Evolutionary conservation across 1,140 invertebrate genomes (phyloP), one percentile per base, ranked within the genome.

Genomic region (Ceratosolen fusciceps): DNA sequence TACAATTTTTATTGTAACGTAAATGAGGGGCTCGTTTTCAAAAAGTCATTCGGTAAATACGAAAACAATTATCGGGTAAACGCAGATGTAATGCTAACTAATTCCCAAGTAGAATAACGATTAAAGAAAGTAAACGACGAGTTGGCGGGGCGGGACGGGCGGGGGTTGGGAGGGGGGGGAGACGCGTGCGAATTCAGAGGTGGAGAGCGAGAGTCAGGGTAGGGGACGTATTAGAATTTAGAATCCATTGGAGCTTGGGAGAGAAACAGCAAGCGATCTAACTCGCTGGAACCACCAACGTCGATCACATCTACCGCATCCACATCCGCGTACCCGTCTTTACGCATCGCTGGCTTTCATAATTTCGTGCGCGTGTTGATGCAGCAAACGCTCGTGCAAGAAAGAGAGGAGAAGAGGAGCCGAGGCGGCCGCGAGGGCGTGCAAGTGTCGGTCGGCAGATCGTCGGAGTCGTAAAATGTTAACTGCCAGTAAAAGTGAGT

Each of bases 401-500:
- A 56, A 39, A 31, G n/a, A 67, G 47, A 56, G 49, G 71, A 58
- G 43, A 39, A 31, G n/a, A 67, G 47, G 58, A 52, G 71, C 49
- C 39, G 58, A 72, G 24, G 29, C 52, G 67, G 68, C 29, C 14
- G 65, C 14, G 60, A 49, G 43, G 54, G 65, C 26, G 74, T 72
- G 43, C 37, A 65, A 68, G 76, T 52, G 43, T 43, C 52, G 74
- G 58, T 29, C 52, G 54, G 72, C 71, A 72, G 67, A 67, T 79
- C 77, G 77, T 79, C 72, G 7, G 71, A 74, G 58, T 90, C 89
- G 88, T 90, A 90, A 90, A 90, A 90, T 86, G 85, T 90, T 90
- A 90, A 90, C 87, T 89, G 88, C 86, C 85, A 89, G 88, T 90
- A 90, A 90, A 90, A 87, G 85, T 84, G 86, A 88, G 88, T 90